Evolutionary conservation across 2,888 invertebrate species (phyloP).

Genomic region (Dasypogon diadema): DNA sequence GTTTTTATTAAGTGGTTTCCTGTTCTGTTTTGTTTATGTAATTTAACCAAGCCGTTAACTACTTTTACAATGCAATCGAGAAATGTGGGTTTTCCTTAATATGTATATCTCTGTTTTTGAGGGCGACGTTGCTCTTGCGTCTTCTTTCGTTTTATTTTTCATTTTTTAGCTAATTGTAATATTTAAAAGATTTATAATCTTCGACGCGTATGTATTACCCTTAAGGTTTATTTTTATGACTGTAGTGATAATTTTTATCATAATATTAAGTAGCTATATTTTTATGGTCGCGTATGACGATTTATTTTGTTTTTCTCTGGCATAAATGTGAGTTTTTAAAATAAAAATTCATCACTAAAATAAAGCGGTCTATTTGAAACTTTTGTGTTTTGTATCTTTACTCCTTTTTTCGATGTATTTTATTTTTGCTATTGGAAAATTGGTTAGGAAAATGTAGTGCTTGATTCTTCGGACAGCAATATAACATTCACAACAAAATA

Average conservation of each 20-base stretch:
- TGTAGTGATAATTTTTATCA: conserved; percentile 49
- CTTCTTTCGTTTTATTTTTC: conserved; percentile 45
- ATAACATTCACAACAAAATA: too few species aligned
- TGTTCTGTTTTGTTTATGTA: conserved; percentile 37
- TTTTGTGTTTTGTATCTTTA: conserved; percentile 10
- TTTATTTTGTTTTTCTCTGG: conserved; percentile 48
- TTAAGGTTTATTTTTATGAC: conserved; percentile 51
- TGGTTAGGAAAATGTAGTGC: too few species aligned
- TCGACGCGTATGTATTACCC: conserved; percentile 50
- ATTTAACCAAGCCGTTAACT: conserved; percentile 33
- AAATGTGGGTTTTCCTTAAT: conserved; percentile 37
- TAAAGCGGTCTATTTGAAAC: conserved; percentile 51
- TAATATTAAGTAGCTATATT: conserved; percentile 52
- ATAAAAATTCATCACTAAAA: conserved; percentile 50
- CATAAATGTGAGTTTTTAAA: conserved; percentile 53
- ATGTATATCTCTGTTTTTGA: conserved; percentile 45
- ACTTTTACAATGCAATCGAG: conserved; percentile 45
- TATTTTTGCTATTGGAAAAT: too few species aligned
- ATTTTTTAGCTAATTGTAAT: conserved; percentile 42
- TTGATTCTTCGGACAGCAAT: too few species aligned
- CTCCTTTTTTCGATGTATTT: too few species aligned
- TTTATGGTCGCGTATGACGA: conserved; percentile 50
- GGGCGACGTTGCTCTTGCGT: conserved; percentile 40
- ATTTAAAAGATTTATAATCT: conserved; percentile 47
- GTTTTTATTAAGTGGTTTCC: conserved; percentile 25